These are phyloP conservation scores for Darevskia mixta DNA, from an alignment of 2,797 vertebrate species.

Conservation along the genomic window DNA sequence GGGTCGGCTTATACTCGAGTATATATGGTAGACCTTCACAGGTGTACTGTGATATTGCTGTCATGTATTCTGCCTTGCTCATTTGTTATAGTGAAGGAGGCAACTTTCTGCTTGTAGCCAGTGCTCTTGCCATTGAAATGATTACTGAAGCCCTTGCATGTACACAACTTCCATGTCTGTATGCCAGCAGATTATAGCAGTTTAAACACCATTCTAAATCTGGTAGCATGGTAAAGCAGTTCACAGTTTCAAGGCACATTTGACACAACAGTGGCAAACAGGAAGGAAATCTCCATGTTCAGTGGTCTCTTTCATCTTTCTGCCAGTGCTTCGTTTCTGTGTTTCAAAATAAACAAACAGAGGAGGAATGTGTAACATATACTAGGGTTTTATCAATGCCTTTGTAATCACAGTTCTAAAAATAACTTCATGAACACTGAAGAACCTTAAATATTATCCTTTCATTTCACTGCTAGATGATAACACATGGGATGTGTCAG, in stretches of 20 bases:
- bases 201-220: slow-evolving; percentile 9
- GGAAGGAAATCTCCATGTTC: not conserved
- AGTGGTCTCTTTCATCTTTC: not conserved
- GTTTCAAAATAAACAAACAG: not conserved
- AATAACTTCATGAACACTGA: slow-evolving; percentile 40
- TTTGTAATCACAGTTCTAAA: slow-evolving; percentile 21
- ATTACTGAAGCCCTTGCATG: not conserved
- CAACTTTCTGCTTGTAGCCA: not conserved
- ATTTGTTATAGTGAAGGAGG: not conserved
- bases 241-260: slow-evolving; percentile 23
- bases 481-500: slow-evolving; percentile 50
- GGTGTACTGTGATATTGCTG: not conserved
- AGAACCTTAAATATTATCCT: slow-evolving; percentile 63
- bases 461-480: slow-evolving; percentile 61
- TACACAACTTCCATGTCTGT: not conserved
- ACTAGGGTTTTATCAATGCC: not conserved
- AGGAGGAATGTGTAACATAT: not conserved
- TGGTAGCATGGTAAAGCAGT: slow-evolving; percentile 24
- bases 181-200: not conserved
- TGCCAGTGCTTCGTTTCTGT: not conserved
- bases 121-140: not conserved
- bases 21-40: not conserved
- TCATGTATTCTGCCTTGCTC: not conserved
- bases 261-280: not conserved
- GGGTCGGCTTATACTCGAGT: too few species aligned